Base-by-base conservation (phyloP, 2,113 vertebrate genomes). In the Trichomycterus rosablanca region DNA sequence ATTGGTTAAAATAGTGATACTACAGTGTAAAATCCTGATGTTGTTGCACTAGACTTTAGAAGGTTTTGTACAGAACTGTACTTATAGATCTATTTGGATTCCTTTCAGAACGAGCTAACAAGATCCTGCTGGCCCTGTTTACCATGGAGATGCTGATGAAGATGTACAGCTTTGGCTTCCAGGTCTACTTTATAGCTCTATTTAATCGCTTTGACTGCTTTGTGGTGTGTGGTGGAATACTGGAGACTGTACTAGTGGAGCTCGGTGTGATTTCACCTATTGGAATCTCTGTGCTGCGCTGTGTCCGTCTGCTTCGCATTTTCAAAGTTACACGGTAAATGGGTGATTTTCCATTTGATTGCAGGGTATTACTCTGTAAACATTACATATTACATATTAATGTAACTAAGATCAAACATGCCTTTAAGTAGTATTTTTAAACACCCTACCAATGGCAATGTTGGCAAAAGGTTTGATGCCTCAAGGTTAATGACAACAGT, bases 151-250 rank as follows among this genome's bases (percentile, higher is more conserved):
- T 96, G 93, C 70, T 95, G 57, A 69, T 96, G 73, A 96, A 96
- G 83, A 76, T 96, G 70, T 95, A 96, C 62, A 89, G 90, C 49
- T 75, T 95, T 62, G 91, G 93, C 1, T 76, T 90, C 18, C 83
- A 90, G 23, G 61, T 74, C 50, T 96, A 96, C 45, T 90, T 91
- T 8, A 80, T 86, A 56, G 93, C 93, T 1, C 92, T 96, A 80
- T 96, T 95, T 68, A 95, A 95, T 77, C 91, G 92, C 22, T 96
- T 96, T 19, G 93, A 96, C 86, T 96, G 93, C 61, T 96, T 96
- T 0, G 92, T 96, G 81, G 93, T 96, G 56, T 96, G 93, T 6
- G 89, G 91, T 0, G 92, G 93, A 20, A 94, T 94, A 66, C 40
- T 92, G 66, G 93, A 96, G 80, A 93, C 91, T 3, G 87, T 91